A percentile compares a stretch with the other conserved stretches of the same genome.
phyloP scores from a whole-genome alignment of 64 coral and sea anemone species.

The Anthopleura sola region DNA sequence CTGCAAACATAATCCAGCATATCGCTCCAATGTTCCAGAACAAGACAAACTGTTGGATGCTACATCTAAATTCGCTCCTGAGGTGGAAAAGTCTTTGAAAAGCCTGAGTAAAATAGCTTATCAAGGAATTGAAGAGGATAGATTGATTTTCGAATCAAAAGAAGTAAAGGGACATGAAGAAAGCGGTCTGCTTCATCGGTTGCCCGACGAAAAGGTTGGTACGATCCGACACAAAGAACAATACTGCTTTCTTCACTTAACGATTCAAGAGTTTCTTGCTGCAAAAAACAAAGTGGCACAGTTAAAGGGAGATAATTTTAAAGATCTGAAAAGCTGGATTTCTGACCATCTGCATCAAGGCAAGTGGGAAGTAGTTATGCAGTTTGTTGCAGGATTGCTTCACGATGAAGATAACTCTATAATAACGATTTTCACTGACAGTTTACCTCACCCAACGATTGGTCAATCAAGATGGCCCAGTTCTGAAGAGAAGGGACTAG shows the following conservation, averaged over 20 bases:
- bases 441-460: not conserved
- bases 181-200: constrained; percentile 14
- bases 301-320: no score
- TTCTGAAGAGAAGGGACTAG: not conserved
- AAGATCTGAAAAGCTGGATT: not conserved
- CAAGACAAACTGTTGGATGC: no score
- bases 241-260: constrained; percentile 12
- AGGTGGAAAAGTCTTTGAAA: no score
- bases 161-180: constrained; percentile 17
- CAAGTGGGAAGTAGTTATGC: not conserved
- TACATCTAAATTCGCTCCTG: no score
- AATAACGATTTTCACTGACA: not conserved
- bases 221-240: no score
- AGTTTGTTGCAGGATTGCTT: constrained; percentile 3
- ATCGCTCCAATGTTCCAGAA: no score
- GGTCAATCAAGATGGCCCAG: not conserved
- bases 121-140: constrained; percentile 20
- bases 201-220: no score
- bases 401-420: not conserved
- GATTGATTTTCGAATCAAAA: constrained; percentile 38
- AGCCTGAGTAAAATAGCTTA: not conserved
- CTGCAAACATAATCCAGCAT: no score
- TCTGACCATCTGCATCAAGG: not conserved
- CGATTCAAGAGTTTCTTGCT: not conserved
- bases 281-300: not conserved